phyloP scores from a whole-genome alignment of 2,113 vertebrate species.

The Ascaphus truei region DNA sequence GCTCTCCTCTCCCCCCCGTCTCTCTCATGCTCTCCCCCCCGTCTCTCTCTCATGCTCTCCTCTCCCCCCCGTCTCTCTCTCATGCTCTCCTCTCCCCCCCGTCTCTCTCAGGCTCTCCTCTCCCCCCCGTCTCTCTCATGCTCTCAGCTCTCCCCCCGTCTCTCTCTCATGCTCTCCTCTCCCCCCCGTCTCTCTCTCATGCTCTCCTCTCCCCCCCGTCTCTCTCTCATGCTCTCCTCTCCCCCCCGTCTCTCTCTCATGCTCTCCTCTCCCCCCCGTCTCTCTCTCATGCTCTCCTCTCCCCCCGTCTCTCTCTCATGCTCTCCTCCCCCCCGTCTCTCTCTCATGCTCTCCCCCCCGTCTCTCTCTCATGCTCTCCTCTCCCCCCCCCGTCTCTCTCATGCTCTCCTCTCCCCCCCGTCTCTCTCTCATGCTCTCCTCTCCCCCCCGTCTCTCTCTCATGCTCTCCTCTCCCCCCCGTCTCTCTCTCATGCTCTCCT shows the following conservation, averaged over 20 bases:
- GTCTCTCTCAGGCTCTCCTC: background rate
- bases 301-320: constrained; percentile 42
- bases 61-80: background rate
- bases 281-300: constrained; percentile 59
- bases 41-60: background rate
- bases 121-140: constrained; percentile 38
- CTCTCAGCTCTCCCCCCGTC: constrained; percentile 68
- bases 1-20: background rate
- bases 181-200: background rate
- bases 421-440: background rate
- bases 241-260: constrained; percentile 32
- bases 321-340: background rate
- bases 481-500: background rate
- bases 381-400: too few relatives aligned
- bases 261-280: background rate
- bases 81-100: constrained; percentile 65
- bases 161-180: too few relatives aligned
- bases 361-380: background rate
- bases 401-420: too few relatives aligned
- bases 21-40: constrained; percentile 50
- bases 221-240: constrained; percentile 59
- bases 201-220: background rate
- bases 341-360: constrained; percentile 50
- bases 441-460: background rate
- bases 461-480: constrained; percentile 64